Evolutionary conservation across 92 coral and sea anemone species (phyloP), one percentile per base, ranked within the genome.

Genomic region (Pocillopora grandis): DNA sequence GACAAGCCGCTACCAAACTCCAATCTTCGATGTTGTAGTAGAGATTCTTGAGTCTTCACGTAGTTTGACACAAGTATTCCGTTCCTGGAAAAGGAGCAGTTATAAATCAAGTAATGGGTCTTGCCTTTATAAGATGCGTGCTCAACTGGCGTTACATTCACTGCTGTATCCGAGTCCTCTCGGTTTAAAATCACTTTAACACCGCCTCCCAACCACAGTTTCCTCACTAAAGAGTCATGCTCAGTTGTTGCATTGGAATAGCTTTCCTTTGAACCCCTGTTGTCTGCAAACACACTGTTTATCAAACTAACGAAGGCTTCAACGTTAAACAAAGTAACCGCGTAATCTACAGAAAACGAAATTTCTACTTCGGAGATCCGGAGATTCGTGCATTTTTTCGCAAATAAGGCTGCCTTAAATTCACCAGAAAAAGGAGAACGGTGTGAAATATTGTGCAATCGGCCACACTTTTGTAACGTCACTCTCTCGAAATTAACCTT

Each of bases 1-100:
- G 94, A 90, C 62, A 95, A 76, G 14, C 98, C 98, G 13, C 97
- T 97, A 7, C 98, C 98, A 14, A 27, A 27, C 31, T 27, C 31
- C 31, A 27, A 27, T 27, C 31, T 27, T 27, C 1, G 90, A 90
- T 1, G 95, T 80, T 58, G 82, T 85, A 16, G 79, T 69, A 13
- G 31, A 27, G 31, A 27, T 27, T 27, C 83, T 81, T 15, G 56
- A 42, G 67, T 75, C 75, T 36, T 86, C 74, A 10, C 65, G 37
- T 5, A 21, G 71, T 69, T 27, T 27, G 31, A 70, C 78, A 48
- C 72, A 3, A 79, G 81, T 5, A 97, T 95, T 61, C 77, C 73
- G 79, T 93, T 95, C 76, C 88, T 76, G 69, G 76, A 71, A 90
- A 95, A 95, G 23, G 77, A 42, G 35, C 92, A 79, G 62, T 88